These are phyloP conservation scores for Syritta pipiens DNA, from an alignment of 2,888 invertebrate species.

Conservation along the genomic window DNA sequence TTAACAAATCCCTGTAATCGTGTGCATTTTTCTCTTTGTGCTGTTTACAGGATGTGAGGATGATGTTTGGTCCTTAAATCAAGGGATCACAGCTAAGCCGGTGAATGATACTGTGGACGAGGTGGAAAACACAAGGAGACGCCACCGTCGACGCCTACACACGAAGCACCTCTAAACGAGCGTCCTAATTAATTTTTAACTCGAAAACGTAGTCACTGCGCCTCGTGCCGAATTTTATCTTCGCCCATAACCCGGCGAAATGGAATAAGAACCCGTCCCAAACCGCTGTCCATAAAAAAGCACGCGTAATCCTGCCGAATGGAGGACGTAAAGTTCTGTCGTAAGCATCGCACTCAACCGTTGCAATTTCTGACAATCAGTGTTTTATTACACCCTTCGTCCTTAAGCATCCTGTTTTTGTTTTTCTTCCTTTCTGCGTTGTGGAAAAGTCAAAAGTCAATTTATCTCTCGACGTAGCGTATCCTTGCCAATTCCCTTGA, in stretches of 20 bases:
- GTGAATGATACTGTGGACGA: too few species aligned
- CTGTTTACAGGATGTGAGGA: too few species aligned
- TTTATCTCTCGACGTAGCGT: conserved; percentile 23
- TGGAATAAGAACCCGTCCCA: neutral
- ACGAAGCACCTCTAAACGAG: too few species aligned
- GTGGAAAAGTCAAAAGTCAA: conserved; percentile 54
- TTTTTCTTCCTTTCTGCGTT: conserved; percentile 30
- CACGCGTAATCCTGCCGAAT: conserved; percentile 4
- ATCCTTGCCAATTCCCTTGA: too few species aligned
- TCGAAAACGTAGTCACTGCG: too few species aligned
- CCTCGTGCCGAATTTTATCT: conserved; percentile 11
- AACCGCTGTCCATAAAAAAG: conserved; percentile 39
- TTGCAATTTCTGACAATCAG: conserved; percentile 55
- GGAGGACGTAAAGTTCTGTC: conserved; percentile 16
- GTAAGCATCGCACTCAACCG: conserved; percentile 26
- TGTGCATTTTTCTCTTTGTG: conserved; percentile 36
- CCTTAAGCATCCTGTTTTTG: conserved; percentile 27
- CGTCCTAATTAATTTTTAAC: conserved; percentile 47
- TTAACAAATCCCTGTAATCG: conserved; percentile 21
- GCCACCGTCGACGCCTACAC: too few species aligned
- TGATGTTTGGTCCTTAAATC: too few species aligned
- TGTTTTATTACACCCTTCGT: conserved; percentile 39
- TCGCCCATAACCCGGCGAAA: conserved; percentile 1
- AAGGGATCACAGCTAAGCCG: too few species aligned
- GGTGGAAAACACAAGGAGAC: too few species aligned